phyloP scores from a whole-genome alignment of 2,888 invertebrate species.

The Melanophora roralis region DNA sequence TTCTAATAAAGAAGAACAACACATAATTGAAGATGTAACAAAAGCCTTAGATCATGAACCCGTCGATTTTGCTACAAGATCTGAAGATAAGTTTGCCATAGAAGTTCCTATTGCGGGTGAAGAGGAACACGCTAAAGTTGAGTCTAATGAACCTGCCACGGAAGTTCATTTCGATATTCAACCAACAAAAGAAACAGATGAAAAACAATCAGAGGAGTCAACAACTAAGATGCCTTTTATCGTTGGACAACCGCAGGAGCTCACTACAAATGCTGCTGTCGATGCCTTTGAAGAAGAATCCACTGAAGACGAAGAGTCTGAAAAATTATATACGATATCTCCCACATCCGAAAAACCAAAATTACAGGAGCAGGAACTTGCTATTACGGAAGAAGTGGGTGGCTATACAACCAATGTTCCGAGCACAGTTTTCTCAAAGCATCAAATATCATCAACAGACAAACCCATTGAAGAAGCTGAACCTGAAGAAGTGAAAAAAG shows the following conservation, averaged over 20 bases:
- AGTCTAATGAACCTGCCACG: neutral
- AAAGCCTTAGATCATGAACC: neutral
- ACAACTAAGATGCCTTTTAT: neutral
- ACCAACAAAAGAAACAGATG: neutral
- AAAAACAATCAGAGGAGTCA: slow-evolving; percentile 2
- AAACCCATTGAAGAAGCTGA: slow-evolving; percentile 4
- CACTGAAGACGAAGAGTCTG: neutral
- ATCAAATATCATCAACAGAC: neutral
- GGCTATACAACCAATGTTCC: slow-evolving; percentile 1
- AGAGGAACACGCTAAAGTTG: neutral
- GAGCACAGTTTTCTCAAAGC: neutral
- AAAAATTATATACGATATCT: slow-evolving; percentile 13
- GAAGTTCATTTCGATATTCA: neutral
- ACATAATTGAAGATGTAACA: neutral
- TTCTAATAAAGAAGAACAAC: neutral
- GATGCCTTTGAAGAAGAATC: slow-evolving; percentile 48
- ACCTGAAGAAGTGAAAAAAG: neutral
- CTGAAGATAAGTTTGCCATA: neutral
- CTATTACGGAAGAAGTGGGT: neutral
- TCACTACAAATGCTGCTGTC: slow-evolving; percentile 34
- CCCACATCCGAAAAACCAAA: neutral
- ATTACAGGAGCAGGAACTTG: neutral
- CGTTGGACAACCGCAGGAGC: slow-evolving; percentile 16
- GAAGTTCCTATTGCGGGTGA: neutral
- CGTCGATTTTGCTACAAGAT: neutral